phyloP scores from a whole-genome alignment of 2,888 invertebrate genomes.

The Chymomyza procnemis region DNA sequence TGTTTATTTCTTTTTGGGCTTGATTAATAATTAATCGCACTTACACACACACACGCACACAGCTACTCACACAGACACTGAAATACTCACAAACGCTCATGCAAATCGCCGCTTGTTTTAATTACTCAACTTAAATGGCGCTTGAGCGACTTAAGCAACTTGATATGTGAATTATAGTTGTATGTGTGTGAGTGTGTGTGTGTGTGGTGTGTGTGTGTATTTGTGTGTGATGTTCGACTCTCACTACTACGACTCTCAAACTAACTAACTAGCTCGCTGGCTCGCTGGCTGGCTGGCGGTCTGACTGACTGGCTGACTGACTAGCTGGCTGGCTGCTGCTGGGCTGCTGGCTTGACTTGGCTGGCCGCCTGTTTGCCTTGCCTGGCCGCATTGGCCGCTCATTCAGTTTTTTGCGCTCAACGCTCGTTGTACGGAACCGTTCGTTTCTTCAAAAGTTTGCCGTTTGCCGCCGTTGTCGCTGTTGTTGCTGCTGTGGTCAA shows the following conservation, averaged over 20 bases:
- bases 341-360: conserved; percentile 34
- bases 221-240: conserved; percentile 58
- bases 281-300: conserved; percentile 20
- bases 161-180: conserved; percentile 38
- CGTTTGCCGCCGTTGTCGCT: neutral
- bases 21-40: conserved; percentile 72
- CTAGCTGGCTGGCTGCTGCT: conserved; percentile 45
- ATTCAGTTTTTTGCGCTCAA: conserved; percentile 71
- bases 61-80: conserved; percentile 15
- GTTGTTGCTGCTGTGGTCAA: neutral
- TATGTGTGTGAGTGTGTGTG: conserved; percentile 26
- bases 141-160: conserved; percentile 73
- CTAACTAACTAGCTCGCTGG: conserved; percentile 65
- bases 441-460: conserved; percentile 40
- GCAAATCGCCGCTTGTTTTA: conserved; percentile 66
- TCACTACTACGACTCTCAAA: conserved; percentile 64
- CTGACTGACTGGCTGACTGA: conserved; percentile 25
- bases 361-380: conserved; percentile 67
- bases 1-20: conserved; percentile 56
- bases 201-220: conserved; percentile 20
- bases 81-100: conserved; percentile 26
- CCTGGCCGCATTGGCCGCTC: conserved; percentile 68
- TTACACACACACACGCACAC: conserved; percentile 28
- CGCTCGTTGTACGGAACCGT: conserved; percentile 70
- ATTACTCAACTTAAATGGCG: conserved; percentile 73